A percentile compares a stretch with the other conserved stretches of the same genome.
These are phyloP conservation scores for Cephonodes hylas DNA, from an alignment of 2,888 invertebrate species.

Conservation along the genomic window DNA sequence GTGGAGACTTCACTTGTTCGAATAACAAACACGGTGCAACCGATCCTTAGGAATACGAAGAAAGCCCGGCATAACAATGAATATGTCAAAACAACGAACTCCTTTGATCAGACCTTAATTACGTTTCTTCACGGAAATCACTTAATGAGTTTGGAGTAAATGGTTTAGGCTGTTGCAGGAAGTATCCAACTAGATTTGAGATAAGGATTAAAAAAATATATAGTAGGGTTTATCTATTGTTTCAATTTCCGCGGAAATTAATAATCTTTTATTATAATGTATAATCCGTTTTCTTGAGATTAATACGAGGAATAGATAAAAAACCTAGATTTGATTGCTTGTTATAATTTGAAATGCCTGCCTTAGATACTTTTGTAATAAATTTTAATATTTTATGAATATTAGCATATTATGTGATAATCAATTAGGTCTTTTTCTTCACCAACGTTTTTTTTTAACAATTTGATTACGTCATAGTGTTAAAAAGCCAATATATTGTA, in stretches of 20 bases:
- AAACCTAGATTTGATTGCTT: no score
- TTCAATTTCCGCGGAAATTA: no score
- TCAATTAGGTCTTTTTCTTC: no score
- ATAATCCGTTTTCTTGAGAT: background rate
- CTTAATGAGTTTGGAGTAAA: slow-evolving; percentile 68
- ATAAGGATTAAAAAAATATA: background rate
- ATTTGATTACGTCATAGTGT: no score
- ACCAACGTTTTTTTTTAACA: no score
- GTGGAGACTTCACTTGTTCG: slow-evolving; percentile 21
- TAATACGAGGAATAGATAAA: background rate
- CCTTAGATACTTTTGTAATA: no score
- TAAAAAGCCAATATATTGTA: no score
- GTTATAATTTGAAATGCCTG: no score
- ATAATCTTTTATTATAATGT: no score
- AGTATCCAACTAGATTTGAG: slow-evolving; percentile 13
- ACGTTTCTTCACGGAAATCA: slow-evolving; percentile 63
- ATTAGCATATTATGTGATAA: no score
- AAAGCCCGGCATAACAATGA: slow-evolving; percentile 37
- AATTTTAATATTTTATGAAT: no score
- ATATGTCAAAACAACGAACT: slow-evolving; percentile 59
- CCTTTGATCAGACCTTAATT: slow-evolving; percentile 72
- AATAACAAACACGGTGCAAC: slow-evolving; percentile 25
- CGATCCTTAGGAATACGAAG: slow-evolving; percentile 33
- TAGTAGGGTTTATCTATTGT: no score
- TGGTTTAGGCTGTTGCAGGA: slow-evolving; percentile 19